Evolutionary conservation across 2,888 invertebrate species (phyloP).

Genomic region (Athalia rosae): DNA sequence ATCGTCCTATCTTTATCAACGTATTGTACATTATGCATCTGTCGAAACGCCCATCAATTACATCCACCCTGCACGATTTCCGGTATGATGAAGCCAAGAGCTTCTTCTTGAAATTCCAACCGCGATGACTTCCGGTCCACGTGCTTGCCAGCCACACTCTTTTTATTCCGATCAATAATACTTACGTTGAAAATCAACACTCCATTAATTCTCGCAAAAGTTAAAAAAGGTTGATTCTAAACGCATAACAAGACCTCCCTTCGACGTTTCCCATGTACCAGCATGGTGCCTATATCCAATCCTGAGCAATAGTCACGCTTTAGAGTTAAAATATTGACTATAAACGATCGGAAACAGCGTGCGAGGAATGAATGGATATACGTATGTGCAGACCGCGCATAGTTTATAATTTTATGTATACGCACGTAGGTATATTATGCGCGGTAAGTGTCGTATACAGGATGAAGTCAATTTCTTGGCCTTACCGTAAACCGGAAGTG

Average conservation of each 20-base stretch:
- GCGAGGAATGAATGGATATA: conserved; percentile 10
- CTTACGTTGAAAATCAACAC: background rate
- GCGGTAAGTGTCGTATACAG: conserved; percentile 6
- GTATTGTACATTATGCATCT: conserved; percentile 7
- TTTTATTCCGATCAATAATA: background rate
- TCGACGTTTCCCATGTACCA: background rate
- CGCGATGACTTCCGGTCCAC: conserved; percentile 31
- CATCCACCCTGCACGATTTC: conserved; percentile 10
- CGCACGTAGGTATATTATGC: background rate
- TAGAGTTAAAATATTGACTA: conserved; percentile 13
- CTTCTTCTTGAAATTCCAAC: conserved; percentile 16
- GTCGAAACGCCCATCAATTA: background rate
- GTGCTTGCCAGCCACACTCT: background rate
- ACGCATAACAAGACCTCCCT: background rate
- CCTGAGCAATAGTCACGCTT: conserved; percentile 10
- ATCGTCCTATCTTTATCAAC: background rate
- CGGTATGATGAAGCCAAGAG: conserved; percentile 20
- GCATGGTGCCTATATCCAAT: conserved; percentile 12
- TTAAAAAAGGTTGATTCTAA: too few relatives aligned
- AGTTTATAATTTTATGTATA: too few relatives aligned
- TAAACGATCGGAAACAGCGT: conserved; percentile 26
- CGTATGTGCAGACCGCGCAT: background rate
- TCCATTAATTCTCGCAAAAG: background rate
- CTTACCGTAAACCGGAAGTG: conserved; percentile 41
- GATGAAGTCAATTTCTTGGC: conserved; percentile 30